These are phyloP conservation scores for Arrhamphus sclerolepis DNA, from an alignment of 2,797 vertebrate species.

Conservation along the genomic window DNA sequence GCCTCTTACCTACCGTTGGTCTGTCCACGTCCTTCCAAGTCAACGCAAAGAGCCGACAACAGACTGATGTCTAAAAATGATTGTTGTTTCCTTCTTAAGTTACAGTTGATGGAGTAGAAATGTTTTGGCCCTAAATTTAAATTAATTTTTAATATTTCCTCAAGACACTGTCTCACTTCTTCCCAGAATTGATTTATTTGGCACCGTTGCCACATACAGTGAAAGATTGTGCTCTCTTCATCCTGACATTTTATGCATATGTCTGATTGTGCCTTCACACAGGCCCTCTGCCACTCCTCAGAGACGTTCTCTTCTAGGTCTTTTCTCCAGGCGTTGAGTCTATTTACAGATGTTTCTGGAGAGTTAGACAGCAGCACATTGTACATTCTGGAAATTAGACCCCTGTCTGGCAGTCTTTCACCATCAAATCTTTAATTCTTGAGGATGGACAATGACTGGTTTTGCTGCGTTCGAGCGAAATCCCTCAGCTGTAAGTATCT, in stretches of 20 bases:
- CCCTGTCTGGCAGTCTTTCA: neutral
- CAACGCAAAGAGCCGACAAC: too few relatives aligned
- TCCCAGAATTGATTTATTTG: too few relatives aligned
- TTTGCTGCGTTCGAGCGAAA: neutral
- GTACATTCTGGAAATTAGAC: neutral
- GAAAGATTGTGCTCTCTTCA: neutral
- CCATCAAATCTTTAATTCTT: constrained; percentile 1
- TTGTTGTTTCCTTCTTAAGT: too few relatives aligned
- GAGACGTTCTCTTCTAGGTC: neutral
- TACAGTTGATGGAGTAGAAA: too few relatives aligned
- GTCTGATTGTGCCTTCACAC: neutral
- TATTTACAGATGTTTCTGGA: neutral
- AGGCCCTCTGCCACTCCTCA: too few relatives aligned
- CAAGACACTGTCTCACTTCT: too few relatives aligned
- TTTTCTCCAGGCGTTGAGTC: neutral
- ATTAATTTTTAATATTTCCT: too few relatives aligned
- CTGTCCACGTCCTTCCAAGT: too few relatives aligned
- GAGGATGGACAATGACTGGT: neutral
- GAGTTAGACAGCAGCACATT: neutral
- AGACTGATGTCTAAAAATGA: too few relatives aligned
- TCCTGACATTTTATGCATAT: neutral
- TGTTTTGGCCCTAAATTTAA: too few relatives aligned
- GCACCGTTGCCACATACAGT: neutral
- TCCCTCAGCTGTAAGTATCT: neutral
- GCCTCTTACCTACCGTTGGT: too few relatives aligned